phyloP scores from a whole-genome alignment of 2,888 invertebrate species.

The Stictocephala bisonia region DNA sequence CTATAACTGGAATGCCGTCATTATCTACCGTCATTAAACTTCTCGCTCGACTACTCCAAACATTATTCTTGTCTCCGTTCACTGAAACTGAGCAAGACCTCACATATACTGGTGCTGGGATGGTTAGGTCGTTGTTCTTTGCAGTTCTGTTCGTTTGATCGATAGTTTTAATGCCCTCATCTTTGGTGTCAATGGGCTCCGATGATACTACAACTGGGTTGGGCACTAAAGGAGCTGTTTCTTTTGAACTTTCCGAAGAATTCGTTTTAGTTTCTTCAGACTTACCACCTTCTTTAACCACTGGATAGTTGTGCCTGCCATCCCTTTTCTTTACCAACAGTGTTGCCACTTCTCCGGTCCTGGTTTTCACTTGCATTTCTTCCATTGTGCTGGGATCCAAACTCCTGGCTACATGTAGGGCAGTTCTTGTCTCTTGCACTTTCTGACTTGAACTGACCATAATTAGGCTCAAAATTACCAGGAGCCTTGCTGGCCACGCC shows the following conservation, averaged over 20 bases:
- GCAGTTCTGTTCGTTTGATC: constrained; percentile 62
- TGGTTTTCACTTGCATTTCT: constrained; percentile 80
- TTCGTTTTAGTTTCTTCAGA: not conserved
- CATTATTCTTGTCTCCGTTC: constrained; percentile 65
- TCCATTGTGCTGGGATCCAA: constrained; percentile 81
- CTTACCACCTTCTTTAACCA: constrained; percentile 23
- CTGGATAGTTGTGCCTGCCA: constrained; percentile 55
- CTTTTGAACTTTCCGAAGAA: not conserved
- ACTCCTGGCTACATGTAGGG: constrained; percentile 68
- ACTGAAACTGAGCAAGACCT: constrained; percentile 74
- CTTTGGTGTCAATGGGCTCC: constrained; percentile 30
- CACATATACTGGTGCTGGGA: constrained; percentile 77
- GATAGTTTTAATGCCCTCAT: constrained; percentile 20
- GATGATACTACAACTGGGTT: constrained; percentile 32
- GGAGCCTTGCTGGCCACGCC: constrained; percentile 49
- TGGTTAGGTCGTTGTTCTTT: constrained; percentile 65
- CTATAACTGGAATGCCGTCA: constrained; percentile 83
- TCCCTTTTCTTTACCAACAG: constrained; percentile 78
- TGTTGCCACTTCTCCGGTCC: constrained; percentile 80
- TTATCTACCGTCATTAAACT: constrained; percentile 74
- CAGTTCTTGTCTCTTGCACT: constrained; percentile 59
- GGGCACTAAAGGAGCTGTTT: not conserved
- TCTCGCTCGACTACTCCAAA: constrained; percentile 73
- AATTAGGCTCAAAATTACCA: constrained; percentile 35
- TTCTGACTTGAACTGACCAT: constrained; percentile 41